Conservation (phyloP, 2,888 invertebrate genomes). For the Drosophila tanythrix region DNA sequence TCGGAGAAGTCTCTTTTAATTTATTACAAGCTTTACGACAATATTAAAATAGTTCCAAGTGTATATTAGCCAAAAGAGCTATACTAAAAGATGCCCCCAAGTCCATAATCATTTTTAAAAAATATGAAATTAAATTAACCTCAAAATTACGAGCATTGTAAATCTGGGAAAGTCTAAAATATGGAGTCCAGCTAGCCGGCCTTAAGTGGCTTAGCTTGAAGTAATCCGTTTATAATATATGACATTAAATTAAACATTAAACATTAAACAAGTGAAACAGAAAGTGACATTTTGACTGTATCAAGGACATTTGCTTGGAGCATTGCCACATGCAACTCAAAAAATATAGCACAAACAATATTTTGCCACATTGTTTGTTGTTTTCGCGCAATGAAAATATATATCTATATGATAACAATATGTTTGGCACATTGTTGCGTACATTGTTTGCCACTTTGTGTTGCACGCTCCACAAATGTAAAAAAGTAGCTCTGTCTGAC, state of each 20-base stretch:
- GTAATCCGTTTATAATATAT: not conserved
- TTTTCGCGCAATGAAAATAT: constrained; percentile 13
- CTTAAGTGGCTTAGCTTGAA: not conserved
- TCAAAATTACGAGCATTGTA: not conserved
- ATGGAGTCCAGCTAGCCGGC: not conserved
- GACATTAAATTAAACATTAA: not conserved
- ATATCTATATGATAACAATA: constrained; percentile 6
- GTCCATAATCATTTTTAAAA: not conserved
- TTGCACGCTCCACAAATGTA: not conserved
- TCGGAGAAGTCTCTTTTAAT: no score
- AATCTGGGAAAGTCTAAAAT: not conserved
- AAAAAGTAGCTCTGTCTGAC: constrained; percentile 33
- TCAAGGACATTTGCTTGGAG: not conserved
- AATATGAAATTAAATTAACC: no score
- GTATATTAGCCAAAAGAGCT: not conserved
- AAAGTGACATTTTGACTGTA: not conserved
- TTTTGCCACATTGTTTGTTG: constrained; percentile 11
- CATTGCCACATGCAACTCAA: not conserved
- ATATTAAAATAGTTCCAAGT: not conserved
- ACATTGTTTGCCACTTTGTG: constrained; percentile 36
- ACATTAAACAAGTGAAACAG: not conserved
- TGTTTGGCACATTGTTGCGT: constrained; percentile 26
- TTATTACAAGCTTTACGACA: no score
- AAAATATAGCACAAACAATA: not conserved
- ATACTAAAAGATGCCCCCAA: not conserved